Conservation (phyloP, 2,113 vertebrate genomes). For the Felis catus region DNA sequence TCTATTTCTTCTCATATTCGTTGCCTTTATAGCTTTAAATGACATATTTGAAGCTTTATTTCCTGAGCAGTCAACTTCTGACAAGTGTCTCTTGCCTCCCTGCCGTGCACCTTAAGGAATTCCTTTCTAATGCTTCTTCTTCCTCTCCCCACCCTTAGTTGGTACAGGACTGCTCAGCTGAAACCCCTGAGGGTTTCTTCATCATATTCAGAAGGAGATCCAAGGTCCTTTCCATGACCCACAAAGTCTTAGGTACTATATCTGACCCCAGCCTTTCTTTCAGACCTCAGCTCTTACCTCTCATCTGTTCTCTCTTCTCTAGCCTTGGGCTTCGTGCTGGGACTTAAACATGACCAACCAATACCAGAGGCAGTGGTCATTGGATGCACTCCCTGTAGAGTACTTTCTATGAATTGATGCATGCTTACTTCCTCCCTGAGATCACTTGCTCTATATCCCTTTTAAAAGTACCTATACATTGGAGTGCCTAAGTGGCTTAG, state of each 20-base stretch:
- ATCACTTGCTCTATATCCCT: background rate
- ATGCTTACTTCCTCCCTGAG: background rate
- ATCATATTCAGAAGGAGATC: background rate
- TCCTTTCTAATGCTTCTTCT: background rate
- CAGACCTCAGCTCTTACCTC: background rate
- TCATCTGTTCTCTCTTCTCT: background rate
- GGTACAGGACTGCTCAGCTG: background rate
- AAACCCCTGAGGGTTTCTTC: background rate
- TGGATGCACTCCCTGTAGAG: background rate
- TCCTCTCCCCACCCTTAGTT: background rate
- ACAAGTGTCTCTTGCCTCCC: background rate
- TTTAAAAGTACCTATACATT: background rate
- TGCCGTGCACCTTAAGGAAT: background rate
- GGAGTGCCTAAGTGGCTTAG: too few species aligned
- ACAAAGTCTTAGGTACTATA: background rate
- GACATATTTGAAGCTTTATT: background rate
- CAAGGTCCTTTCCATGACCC: background rate
- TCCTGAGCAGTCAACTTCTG: background rate
- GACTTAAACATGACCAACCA: background rate
- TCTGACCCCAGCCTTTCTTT: background rate
- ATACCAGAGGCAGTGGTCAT: rapidly evolving
- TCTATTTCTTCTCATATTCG: background rate
- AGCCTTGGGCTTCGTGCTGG: background rate
- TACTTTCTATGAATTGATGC: too few species aligned
- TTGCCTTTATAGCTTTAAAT: background rate